Percentiles rank a stretch among this genome's conserved stretches.
Evolutionary conservation across 1,140 invertebrate genomes (phyloP).

Genomic region (Tetramorium parvispinum): DNA sequence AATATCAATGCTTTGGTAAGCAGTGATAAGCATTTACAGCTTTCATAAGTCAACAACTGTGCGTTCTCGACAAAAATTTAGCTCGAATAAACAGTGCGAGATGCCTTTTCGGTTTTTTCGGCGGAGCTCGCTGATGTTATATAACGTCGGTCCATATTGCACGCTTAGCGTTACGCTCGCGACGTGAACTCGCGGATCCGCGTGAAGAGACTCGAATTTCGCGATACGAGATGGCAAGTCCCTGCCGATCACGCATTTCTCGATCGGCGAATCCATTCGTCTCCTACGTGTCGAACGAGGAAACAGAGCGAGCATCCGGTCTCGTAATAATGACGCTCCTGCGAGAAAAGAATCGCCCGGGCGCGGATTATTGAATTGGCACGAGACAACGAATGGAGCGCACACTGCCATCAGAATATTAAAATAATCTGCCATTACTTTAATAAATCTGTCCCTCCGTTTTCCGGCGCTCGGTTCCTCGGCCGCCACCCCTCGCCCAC

Average conservation of each 20-base stretch:
- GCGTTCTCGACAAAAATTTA: slow-evolving; percentile 44
- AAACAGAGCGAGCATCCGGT: not conserved
- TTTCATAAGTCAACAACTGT: slow-evolving; percentile 40
- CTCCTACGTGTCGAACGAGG: not conserved
- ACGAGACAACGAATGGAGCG: slow-evolving; percentile 82
- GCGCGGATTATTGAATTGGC: slow-evolving; percentile 65
- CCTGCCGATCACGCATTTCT: not conserved
- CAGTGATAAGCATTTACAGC: not conserved
- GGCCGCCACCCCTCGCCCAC: slow-evolving; percentile 8
- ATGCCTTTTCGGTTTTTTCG: not conserved
- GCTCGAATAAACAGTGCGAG: slow-evolving; percentile 27
- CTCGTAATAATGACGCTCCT: slow-evolving; percentile 10
- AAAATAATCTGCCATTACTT: slow-evolving; percentile 85
- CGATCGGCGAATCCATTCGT: not conserved
- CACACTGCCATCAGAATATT: slow-evolving; percentile 83
- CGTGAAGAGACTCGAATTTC: not conserved
- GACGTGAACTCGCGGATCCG: not conserved
- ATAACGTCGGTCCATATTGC: not conserved
- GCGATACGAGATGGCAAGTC: not conserved
- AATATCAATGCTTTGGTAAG: slow-evolving; percentile 21
- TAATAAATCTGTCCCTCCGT: slow-evolving; percentile 82
- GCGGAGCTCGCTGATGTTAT: not conserved
- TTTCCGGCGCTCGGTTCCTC: slow-evolving; percentile 33
- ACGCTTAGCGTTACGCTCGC: not conserved
- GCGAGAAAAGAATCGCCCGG: slow-evolving; percentile 20